These are phyloP conservation scores for Alloplasta piceator DNA, from an alignment of 2,888 invertebrate genomes.

Conservation along the genomic window DNA sequence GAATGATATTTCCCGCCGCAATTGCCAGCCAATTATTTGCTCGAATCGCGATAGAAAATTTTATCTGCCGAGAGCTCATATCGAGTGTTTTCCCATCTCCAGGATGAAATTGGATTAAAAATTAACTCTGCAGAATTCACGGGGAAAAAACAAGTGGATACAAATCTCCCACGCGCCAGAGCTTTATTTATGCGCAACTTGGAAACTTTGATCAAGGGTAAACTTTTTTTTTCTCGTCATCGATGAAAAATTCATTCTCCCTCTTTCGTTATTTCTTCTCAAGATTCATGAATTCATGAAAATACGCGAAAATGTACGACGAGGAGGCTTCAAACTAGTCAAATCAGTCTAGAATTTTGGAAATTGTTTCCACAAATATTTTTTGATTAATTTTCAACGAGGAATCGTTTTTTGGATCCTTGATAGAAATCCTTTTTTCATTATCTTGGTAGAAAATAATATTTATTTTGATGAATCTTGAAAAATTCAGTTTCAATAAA, in stretches of 20 bases:
- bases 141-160: no score
- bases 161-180: background rate
- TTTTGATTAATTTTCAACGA: no score
- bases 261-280: conserved; percentile 27
- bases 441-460: background rate
- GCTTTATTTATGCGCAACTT: background rate
- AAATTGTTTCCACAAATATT: no score
- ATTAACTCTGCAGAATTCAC: no score
- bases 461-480: background rate
- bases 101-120: no score
- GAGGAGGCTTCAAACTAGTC: conserved; percentile 11
- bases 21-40: conserved; percentile 39
- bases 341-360: background rate
- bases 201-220: background rate
- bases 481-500: no score
- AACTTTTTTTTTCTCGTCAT: conserved; percentile 3
- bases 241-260: conserved; percentile 32
- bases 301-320: background rate
- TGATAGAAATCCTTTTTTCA: conserved; percentile 6
- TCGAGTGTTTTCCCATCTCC: no score
- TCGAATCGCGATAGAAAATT: background rate
- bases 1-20: conserved; percentile 5
- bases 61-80: no score
- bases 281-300: conserved; percentile 39
- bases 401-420: no score